phyloP scores from a whole-genome alignment of 2,113 vertebrate genomes.

The Syngnathus floridae region DNA sequence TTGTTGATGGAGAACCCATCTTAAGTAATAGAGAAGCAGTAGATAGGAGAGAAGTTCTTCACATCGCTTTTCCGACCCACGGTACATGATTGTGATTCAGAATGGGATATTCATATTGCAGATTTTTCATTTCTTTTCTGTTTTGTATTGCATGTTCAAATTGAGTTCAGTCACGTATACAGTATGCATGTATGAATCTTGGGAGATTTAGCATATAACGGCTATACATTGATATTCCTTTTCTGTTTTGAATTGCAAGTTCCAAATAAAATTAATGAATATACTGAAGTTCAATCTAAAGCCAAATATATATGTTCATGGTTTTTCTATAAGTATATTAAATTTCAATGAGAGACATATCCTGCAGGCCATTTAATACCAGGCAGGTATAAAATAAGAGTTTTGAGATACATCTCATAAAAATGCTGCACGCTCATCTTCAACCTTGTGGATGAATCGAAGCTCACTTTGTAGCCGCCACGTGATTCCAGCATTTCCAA shows the following conservation, averaged over 20 bases:
- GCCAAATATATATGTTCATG: background rate
- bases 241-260: background rate
- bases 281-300: background rate
- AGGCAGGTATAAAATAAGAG: background rate
- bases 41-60: too few relatives aligned
- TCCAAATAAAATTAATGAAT: background rate
- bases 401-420: conserved; percentile 7
- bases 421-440: conserved; percentile 5
- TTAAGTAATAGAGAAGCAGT: too few relatives aligned
- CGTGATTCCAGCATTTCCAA: conserved; percentile 26
- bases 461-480: conserved; percentile 15
- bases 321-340: background rate
- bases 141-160: background rate
- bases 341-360: background rate
- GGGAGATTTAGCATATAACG: too few relatives aligned
- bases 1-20: too few relatives aligned
- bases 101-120: too few relatives aligned
- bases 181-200: too few relatives aligned
- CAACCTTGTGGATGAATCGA: conserved; percentile 17
- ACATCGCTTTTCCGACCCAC: too few relatives aligned
- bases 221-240: too few relatives aligned
- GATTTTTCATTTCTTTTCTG: too few relatives aligned
- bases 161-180: too few relatives aligned
- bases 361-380: background rate
- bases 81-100: too few relatives aligned